These are phyloP conservation scores for Nipponacmea schrenckii DNA, from an alignment of 2,888 invertebrate genomes.

Conservation along the genomic window DNA sequence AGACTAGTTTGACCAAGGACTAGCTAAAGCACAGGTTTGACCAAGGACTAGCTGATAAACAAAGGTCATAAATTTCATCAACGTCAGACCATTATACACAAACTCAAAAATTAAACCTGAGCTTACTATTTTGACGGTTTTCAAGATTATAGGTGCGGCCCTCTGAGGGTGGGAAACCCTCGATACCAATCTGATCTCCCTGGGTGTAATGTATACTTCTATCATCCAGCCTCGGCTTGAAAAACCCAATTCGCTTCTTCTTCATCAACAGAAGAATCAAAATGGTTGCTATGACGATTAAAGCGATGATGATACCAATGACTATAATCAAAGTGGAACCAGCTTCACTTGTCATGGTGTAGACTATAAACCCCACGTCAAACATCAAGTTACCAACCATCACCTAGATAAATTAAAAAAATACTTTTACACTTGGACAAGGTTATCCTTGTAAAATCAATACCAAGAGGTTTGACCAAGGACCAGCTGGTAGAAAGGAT, in stretches of 20 bases:
- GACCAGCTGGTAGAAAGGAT: too few relatives aligned
- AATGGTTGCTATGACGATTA: constrained; percentile 41
- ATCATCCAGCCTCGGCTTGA: constrained; percentile 22
- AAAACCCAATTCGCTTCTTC: constrained; percentile 42
- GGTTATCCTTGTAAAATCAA: too few relatives aligned
- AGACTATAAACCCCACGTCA: constrained; percentile 50
- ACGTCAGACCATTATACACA: background rate
- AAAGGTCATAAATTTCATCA: too few relatives aligned
- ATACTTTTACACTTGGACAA: background rate
- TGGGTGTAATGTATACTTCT: constrained; percentile 17
- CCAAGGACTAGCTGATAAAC: too few relatives aligned
- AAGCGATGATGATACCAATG: constrained; percentile 38
- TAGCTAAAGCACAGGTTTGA: too few relatives aligned
- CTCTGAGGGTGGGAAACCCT: constrained; percentile 15
- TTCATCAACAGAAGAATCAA: constrained; percentile 48
- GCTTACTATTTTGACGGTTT: constrained; percentile 33
- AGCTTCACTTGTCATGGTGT: constrained; percentile 21
- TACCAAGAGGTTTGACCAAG: too few relatives aligned
- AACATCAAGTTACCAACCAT: constrained; percentile 45
- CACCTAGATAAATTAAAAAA: constrained; percentile 42
- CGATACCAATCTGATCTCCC: constrained; percentile 16
- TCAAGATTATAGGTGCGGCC: constrained; percentile 23
- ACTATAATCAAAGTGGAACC: constrained; percentile 35
- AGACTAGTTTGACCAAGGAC: too few relatives aligned
- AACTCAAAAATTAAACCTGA: constrained; percentile 26